Evolutionary conservation across 2,113 vertebrate species (phyloP), one percentile per base, ranked within the genome.

Genomic region (Cochlearius cochlearius): DNA sequence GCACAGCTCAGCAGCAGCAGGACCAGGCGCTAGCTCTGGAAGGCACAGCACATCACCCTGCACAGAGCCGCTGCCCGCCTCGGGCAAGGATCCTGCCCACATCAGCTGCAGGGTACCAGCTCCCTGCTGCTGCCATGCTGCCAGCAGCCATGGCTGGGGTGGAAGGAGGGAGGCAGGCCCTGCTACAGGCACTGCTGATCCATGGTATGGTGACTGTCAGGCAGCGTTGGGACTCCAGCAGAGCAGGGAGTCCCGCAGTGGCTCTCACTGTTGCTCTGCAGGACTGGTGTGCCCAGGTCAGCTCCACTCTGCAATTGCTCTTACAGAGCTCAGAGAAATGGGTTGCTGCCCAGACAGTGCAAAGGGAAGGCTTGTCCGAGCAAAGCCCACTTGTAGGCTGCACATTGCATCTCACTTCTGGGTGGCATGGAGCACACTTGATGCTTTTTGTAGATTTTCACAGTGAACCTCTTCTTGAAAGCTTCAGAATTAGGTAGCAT

Each of bases 91-190:
- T 53, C 34, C 71, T 52, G 50, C 64, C 58, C 12, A 26, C 34
- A 9, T 7, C 1, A 3, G 39, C 68, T 64, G 49, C 78, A 22
- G 58, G 41, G 4, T 25, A 15, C 49, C 78, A 39, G 73, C 34
- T 81, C 30, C 71, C 34, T 7, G 6, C 22, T 49, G 45, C 63
- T 43, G 36, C 53, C 20, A 6, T 1, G 5, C 15, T 8, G 18
- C 8, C 0, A 0, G 58, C 52, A 71, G 72, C 30, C 67, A 45
- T 38, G 11, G 68, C 26, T 4, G 4, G n/a, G 25, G 6, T 26
- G 71, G 50, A n/a, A 78, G 38, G 34, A 88, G 26, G 27, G 21
- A 30, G 38, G 7, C 64, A 75, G 56, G 7, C 11, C 29, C 76
- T 45, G 26, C 43, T 22, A 32, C 45, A 41, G 39, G 36, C 29